These are phyloP conservation scores for fruit fly (Drosophila melanogaster) DNA, from an alignment of 1,140 invertebrate genomes.

Conservation along the genomic window DNA sequence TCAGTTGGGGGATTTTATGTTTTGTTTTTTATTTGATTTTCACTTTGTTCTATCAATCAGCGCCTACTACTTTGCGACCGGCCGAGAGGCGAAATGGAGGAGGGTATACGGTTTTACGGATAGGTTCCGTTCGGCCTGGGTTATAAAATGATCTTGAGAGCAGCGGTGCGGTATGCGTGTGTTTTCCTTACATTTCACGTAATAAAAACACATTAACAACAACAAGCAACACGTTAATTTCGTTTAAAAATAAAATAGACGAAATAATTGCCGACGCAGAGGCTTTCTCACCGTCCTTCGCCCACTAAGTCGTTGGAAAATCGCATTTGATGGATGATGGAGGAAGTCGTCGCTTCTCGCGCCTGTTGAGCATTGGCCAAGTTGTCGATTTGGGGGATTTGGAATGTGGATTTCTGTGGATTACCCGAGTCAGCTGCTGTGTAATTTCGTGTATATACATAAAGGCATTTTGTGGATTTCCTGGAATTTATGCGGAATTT, in stretches of 20 bases:
- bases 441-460: constrained; percentile 51
- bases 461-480: constrained; percentile 69
- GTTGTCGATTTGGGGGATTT: constrained; percentile 46
- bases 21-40: constrained; percentile 84
- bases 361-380: constrained; percentile 41
- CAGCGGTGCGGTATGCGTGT: constrained; percentile 44
- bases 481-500: constrained; percentile 78
- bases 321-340: constrained; percentile 73
- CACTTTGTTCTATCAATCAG: constrained; percentile 83
- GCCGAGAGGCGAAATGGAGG: constrained; percentile 25
- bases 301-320: constrained; percentile 31
- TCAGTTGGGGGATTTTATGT: constrained; percentile 57
- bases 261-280: constrained; percentile 69
- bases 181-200: constrained; percentile 65
- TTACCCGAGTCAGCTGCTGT: constrained; percentile 40
- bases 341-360: constrained; percentile 56
- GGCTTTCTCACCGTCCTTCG: not conserved
- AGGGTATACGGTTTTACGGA: constrained; percentile 19
- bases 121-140: constrained; percentile 14
- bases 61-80: constrained; percentile 72
- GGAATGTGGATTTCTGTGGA: constrained; percentile 23
- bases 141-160: constrained; percentile 71
- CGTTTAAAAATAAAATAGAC: constrained; percentile 79
- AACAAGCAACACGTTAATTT: constrained; percentile 65
- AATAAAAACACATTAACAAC: constrained; percentile 76